A percentile compares a stretch with the other conserved stretches of the same genome.
These are phyloP conservation scores for Siniperca obscura DNA, from an alignment of 2,797 vertebrate genomes.

Conservation along the genomic window DNA sequence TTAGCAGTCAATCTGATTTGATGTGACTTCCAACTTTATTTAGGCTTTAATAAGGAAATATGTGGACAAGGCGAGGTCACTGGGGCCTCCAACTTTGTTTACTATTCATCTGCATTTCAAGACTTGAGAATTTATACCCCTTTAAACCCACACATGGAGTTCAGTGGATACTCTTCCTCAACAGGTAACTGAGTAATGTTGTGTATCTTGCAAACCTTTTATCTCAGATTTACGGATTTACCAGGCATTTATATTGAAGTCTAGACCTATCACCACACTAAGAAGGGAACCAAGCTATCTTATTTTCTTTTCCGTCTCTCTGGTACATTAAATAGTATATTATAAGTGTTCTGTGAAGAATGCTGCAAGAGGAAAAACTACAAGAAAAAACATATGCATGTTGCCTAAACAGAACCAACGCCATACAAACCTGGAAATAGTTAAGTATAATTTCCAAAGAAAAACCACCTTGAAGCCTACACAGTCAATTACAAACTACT, in stretches of 20 bases:
- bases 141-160: neutral
- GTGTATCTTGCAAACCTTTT: slow-evolving; percentile 15
- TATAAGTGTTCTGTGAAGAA: slow-evolving; percentile 28
- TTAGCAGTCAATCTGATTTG: slow-evolving; percentile 45
- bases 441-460: slow-evolving; percentile 34
- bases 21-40: slow-evolving; percentile 52
- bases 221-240: neutral
- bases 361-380: slow-evolving; percentile 15
- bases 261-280: neutral
- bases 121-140: slow-evolving; percentile 10
- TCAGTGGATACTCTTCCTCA: neutral
- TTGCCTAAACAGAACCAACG: slow-evolving; percentile 22
- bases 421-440: slow-evolving; percentile 21
- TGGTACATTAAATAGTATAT: slow-evolving; percentile 16
- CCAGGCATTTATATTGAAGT: neutral
- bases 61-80: slow-evolving; percentile 44
- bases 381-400: slow-evolving; percentile 31
- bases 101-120: slow-evolving; percentile 31
- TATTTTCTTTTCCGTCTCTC: neutral
- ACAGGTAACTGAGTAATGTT: neutral
- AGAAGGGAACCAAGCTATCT: neutral
- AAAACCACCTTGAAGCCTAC: slow-evolving; percentile 34
- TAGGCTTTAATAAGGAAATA: slow-evolving; percentile 44
- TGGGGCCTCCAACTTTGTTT: slow-evolving; percentile 25
- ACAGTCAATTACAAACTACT: slow-evolving; percentile 36